phyloP scores from a whole-genome alignment of 2,797 vertebrate species.

The Phoebastria nigripes region DNA sequence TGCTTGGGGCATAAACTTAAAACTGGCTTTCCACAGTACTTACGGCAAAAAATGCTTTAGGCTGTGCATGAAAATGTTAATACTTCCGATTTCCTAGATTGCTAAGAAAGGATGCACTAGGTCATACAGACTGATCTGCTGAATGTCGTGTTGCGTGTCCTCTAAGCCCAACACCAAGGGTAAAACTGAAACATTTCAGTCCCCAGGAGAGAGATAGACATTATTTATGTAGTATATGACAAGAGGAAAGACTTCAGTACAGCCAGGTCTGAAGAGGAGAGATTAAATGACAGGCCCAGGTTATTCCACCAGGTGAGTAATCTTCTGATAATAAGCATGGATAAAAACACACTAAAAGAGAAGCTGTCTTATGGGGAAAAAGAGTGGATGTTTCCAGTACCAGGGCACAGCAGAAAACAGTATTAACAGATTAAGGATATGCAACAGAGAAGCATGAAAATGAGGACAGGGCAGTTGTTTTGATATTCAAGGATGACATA shows the following conservation, averaged over 20 bases:
- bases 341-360: neutral
- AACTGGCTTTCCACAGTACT: neutral
- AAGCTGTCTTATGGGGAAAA: neutral
- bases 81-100: neutral
- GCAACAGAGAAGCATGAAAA: neutral
- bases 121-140: neutral
- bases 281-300: neutral
- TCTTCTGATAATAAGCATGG: neutral
- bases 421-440: neutral
- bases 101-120: neutral
- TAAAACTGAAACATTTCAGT: neutral
- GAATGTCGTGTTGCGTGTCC: neutral
- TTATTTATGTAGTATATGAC: neutral
- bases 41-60: neutral
- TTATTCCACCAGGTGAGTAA: neutral
- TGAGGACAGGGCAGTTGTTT: neutral
- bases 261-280: neutral
- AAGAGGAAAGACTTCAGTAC: neutral
- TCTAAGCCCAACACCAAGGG: neutral
- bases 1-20: neutral
- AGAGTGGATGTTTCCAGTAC: neutral
- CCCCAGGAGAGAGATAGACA: neutral
- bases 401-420: neutral
- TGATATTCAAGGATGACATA: neutral
- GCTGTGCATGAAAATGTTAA: neutral